A percentile compares a stretch with the other conserved stretches of the same genome.
phyloP scores from a whole-genome alignment of 2,888 invertebrate genomes.

The Tinea pellionella region DNA sequence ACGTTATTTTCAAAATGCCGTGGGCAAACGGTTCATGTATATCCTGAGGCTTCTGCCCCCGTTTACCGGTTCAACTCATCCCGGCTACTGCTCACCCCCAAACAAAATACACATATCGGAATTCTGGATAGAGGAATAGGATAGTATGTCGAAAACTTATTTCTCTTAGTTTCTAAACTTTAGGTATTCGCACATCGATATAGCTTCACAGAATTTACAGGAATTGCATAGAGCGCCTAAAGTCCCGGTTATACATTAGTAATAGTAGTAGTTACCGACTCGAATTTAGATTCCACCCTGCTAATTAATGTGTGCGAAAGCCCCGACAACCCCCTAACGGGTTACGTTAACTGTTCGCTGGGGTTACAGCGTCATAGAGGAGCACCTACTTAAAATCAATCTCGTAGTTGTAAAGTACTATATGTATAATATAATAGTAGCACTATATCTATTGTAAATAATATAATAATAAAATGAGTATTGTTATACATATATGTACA shows the following conservation, averaged over 20 bases:
- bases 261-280: neutral
- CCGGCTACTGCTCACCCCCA: neutral
- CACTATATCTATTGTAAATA: no score
- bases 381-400: constrained; percentile 7
- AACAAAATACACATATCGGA: neutral
- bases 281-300: constrained; percentile 56
- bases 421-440: neutral
- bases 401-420: neutral
- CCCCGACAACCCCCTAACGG: constrained; percentile 46
- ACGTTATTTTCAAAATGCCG: constrained; percentile 11
- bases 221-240: neutral
- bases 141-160: neutral
- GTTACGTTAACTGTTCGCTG: constrained; percentile 48
- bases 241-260: neutral
- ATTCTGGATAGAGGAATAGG: neutral
- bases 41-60: neutral
- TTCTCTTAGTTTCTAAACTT: neutral
- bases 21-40: constrained; percentile 9
- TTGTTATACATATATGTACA: neutral
- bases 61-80: neutral
- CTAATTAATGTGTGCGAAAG: constrained; percentile 65
- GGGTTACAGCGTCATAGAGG: neutral
- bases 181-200: neutral
- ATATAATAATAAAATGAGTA: neutral
- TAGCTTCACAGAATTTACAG: neutral